Base-by-base conservation (phyloP, 2,888 invertebrate species). In the Alcis repandata region DNA sequence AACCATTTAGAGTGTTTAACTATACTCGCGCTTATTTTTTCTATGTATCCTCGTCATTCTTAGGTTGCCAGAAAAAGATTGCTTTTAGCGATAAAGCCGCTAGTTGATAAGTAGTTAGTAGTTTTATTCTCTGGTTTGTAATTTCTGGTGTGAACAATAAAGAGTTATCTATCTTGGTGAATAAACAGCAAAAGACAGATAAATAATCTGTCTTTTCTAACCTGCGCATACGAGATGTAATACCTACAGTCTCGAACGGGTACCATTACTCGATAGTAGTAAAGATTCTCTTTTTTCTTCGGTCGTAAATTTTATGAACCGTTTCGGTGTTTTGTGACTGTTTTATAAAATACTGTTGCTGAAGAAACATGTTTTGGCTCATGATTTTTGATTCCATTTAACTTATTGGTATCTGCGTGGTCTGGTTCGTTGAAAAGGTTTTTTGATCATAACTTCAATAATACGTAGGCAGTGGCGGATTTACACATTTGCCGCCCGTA, bases 251-350 rank as follows among this genome's bases (percentile, higher is more conserved):
- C 49, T 62, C 20, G 36, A 57, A 62, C 56, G 27, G 61, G 40
- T 22, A 59, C 40, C 27, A 49, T 59, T 59, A 56, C 56, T 56
- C 59, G 59, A 59, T 59, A 40, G 59, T 59, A 59, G 51, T 59
- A 59, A 59, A 59, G 46, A 54, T 53, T 60, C 53, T 17, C 53
- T 56, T 56, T 43, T 56, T 56, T 53, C 53, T 40, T 27, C 40
- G 46, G 9, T 60, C 60, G 53, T 60, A 60, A 60, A 60, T 60
- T 60, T 60, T 60, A 60, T 60, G 60, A 53, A 53, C 53, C 60
- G 22, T 60, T 60, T 60, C 40, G 45, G 17, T 46, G 60, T 43
- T 56, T 56, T 60, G 53, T 46, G 53, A 60, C 60, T 46, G 60
- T 53, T 60, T 60, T 60, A 38, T 46, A 53, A 60, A 60, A 60